These are phyloP conservation scores for Drosophila sturtevanti DNA, from an alignment of 1,140 invertebrate species.

Conservation along the genomic window DNA sequence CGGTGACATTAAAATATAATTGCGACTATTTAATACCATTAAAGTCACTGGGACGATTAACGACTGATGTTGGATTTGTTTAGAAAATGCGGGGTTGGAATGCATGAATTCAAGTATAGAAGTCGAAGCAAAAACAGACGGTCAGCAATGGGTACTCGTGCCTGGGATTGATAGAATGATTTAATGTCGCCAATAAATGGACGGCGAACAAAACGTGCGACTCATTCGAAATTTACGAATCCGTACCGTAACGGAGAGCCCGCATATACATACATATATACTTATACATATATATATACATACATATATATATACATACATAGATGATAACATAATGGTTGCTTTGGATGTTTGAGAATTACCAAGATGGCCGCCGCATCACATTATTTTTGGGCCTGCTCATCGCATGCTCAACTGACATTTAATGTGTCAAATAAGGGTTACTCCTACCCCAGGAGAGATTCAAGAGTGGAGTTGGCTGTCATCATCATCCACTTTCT, in stretches of 20 bases:
- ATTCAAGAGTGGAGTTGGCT: slow-evolving; percentile 6
- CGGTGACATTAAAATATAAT: slow-evolving; percentile 75
- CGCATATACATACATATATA: no score
- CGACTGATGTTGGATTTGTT: slow-evolving; percentile 65
- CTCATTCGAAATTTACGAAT: slow-evolving; percentile 65
- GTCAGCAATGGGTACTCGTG: slow-evolving; percentile 46
- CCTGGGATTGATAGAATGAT: slow-evolving; percentile 79
- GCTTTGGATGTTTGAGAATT: slow-evolving; percentile 26
- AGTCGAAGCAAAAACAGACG: neutral
- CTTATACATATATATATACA: no score
- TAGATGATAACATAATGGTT: slow-evolving; percentile 3
- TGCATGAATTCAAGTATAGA: neutral
- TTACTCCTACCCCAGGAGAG: slow-evolving; percentile 42
- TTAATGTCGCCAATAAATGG: slow-evolving; percentile 80
- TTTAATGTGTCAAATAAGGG: slow-evolving; percentile 80
- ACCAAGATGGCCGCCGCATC: slow-evolving; percentile 60
- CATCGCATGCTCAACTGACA: slow-evolving; percentile 76
- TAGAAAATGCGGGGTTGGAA: slow-evolving; percentile 12
- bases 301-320: no score
- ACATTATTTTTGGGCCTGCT: slow-evolving; percentile 31
- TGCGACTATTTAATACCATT: slow-evolving; percentile 80
- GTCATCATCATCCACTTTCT: slow-evolving; percentile 75
- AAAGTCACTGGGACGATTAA: slow-evolving; percentile 78
- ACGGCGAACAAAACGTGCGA: slow-evolving; percentile 62
- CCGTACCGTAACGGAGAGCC: slow-evolving; percentile 34